Evolutionary conservation across 1,140 invertebrate species (phyloP).

Genomic region (Carposina sasakii): DNA sequence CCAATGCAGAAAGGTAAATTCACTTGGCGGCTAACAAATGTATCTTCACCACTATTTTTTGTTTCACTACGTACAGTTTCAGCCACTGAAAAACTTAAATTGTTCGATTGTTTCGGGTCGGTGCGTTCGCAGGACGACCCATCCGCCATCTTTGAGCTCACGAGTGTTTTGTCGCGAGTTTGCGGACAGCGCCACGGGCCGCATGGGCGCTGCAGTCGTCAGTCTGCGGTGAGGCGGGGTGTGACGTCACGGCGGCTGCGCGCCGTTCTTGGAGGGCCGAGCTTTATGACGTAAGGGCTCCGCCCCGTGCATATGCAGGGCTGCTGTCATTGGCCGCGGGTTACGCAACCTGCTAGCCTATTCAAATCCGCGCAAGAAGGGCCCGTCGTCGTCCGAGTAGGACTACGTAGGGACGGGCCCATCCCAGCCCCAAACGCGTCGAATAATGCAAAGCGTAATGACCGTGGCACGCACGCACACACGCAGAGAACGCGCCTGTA

Average conservation of each 20-base stretch:
- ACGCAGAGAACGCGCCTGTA: no score
- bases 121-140: slow-evolving; percentile 55
- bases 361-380: slow-evolving; percentile 60
- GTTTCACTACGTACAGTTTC: slow-evolving; percentile 60
- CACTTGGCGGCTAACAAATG: slow-evolving; percentile 48
- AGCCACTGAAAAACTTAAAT: slow-evolving; percentile 67
- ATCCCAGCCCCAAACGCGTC: slow-evolving; percentile 57
- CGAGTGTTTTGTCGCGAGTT: slow-evolving; percentile 69
- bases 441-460: slow-evolving; percentile 64
- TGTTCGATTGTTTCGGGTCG: slow-evolving; percentile 52
- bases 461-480: slow-evolving; percentile 35
- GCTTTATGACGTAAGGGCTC: slow-evolving; percentile 63
- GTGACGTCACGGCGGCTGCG: slow-evolving; percentile 68
- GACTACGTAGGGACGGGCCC: slow-evolving; percentile 54
- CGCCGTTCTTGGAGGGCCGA: slow-evolving; percentile 55
- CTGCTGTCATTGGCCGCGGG: slow-evolving; percentile 65
- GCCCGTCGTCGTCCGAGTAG: no score
- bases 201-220: slow-evolving; percentile 55
- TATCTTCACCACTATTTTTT: slow-evolving; percentile 65
- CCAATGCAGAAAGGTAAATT: slow-evolving; percentile 64
- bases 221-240: slow-evolving; percentile 39
- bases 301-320: slow-evolving; percentile 65
- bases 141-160: slow-evolving; percentile 72
- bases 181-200: slow-evolving; percentile 41
- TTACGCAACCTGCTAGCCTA: slow-evolving; percentile 65